A percentile compares a stretch with the other conserved stretches of the same genome.
Conservation (phyloP, 2,797 vertebrate genomes). For the Intellagama lesueurii region DNA sequence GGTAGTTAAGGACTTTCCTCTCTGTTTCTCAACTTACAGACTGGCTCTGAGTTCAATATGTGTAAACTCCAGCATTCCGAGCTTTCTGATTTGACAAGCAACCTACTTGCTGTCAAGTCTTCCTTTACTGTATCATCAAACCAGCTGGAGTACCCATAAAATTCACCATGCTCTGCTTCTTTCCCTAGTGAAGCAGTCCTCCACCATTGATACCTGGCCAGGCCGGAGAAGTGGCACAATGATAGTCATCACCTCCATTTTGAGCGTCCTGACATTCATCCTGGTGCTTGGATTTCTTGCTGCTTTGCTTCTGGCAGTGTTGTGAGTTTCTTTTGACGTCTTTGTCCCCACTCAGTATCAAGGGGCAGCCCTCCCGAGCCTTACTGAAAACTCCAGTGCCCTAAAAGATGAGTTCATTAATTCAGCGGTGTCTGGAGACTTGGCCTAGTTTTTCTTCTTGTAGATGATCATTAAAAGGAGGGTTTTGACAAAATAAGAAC, state of each 20-base stretch:
- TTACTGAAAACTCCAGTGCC: not conserved
- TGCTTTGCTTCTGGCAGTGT: constrained; percentile 38
- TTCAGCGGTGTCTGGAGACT: not conserved
- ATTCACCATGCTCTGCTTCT: not conserved
- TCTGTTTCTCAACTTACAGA: too few species aligned
- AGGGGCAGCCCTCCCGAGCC: too few species aligned
- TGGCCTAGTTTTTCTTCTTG: too few species aligned
- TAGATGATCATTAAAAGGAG: not conserved
- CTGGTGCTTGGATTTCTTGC: constrained; percentile 67
- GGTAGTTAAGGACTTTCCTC: too few species aligned
- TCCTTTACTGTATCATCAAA: not conserved
- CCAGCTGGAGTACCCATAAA: not conserved
- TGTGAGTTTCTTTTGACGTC: constrained; percentile 67
- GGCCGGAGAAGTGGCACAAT: constrained; percentile 76
- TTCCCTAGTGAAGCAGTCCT: constrained; percentile 53
- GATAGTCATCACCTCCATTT: constrained; percentile 75
- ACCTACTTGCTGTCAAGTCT: not conserved
- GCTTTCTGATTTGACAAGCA: not conserved
- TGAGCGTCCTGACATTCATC: constrained; percentile 75
- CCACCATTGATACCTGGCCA: constrained; percentile 70
- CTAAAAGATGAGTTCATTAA: not conserved
- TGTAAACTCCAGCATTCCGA: not conserved
- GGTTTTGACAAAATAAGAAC: not conserved
- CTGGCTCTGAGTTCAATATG: not conserved
- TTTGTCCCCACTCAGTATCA: not conserved